A percentile compares a stretch with the other conserved stretches of the same genome.
phyloP scores from a whole-genome alignment of 2,888 invertebrate genomes.

The Steinernema hermaphroditum region DNA sequence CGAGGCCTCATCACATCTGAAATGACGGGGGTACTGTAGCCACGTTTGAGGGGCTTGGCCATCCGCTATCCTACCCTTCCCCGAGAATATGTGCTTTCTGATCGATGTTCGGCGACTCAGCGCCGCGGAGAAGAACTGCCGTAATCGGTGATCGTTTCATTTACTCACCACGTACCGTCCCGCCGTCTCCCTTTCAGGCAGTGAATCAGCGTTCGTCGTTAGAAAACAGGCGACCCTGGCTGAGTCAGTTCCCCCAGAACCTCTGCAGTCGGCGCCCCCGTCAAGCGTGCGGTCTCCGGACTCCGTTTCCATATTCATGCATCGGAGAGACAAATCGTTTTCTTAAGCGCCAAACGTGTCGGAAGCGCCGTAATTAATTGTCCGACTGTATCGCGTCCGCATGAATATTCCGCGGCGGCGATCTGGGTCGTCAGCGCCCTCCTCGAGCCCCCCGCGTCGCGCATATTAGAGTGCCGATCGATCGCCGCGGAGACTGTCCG shows the following conservation, averaged over 20 bases:
- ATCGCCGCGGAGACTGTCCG: background rate
- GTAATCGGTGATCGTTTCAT: too few species aligned
- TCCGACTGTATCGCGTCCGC: background rate
- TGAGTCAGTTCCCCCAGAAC: constrained; percentile 1
- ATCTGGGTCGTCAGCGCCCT: constrained; percentile 17
- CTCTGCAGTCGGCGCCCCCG: background rate
- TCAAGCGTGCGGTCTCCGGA: background rate
- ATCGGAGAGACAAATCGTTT: constrained; percentile 11
- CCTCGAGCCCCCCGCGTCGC: constrained; percentile 16
- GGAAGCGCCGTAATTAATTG: constrained; percentile 13
- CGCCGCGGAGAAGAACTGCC: too few species aligned
- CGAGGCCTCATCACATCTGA: constrained; percentile 22
- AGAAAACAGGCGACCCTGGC: constrained; percentile 15
- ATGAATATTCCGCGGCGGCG: too few species aligned
- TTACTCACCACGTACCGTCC: background rate
- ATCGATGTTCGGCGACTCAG: too few species aligned
- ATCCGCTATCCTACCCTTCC: too few species aligned
- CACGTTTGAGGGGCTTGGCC: too few species aligned
- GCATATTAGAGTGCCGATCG: constrained; percentile 15
- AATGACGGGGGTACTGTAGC: background rate
- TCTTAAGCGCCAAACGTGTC: background rate
- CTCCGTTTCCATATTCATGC: constrained; percentile 20
- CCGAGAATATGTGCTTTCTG: too few species aligned
- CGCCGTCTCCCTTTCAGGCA: background rate
- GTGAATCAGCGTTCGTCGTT: background rate